Conservation (phyloP, 2,797 vertebrate species). For the Eurystomus glaucurus region DNA sequence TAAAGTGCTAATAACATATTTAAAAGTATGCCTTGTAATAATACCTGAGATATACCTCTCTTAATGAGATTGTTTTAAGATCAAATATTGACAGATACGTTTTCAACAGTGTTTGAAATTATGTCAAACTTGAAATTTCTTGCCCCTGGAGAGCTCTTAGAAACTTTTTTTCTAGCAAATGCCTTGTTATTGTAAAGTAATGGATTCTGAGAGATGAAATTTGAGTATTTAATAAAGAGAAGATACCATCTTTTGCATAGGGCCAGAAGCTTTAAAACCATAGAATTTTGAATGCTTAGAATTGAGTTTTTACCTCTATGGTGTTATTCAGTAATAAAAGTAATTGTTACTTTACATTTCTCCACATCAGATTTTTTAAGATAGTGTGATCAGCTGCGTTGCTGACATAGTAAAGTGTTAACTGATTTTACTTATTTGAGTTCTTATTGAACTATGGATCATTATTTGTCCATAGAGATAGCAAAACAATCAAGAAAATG, state of each 20-base stretch:
- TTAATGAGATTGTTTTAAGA: constrained; percentile 51
- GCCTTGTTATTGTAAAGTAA: not conserved
- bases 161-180: not conserved
- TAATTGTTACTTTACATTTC: not conserved
- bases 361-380: not conserved
- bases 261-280: not conserved
- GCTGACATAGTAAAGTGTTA: not conserved
- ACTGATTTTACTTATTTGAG: not conserved
- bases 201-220: not conserved
- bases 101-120: constrained; percentile 32
- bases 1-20: constrained; percentile 14
- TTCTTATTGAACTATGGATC: not conserved
- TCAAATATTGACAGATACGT: not conserved
- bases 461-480: not conserved
- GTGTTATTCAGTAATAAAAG: not conserved
- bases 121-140: constrained; percentile 7
- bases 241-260: not conserved
- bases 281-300: not conserved
- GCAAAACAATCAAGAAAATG: not conserved
- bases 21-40: constrained; percentile 16
- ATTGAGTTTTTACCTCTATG: not conserved
- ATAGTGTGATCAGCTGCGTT: not conserved
- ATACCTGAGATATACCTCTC: not conserved
- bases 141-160: not conserved
- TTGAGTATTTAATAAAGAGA: not conserved